Evolutionary conservation across 2,888 invertebrate species (phyloP).

Genomic region (Archaeoteleia sp.): DNA sequence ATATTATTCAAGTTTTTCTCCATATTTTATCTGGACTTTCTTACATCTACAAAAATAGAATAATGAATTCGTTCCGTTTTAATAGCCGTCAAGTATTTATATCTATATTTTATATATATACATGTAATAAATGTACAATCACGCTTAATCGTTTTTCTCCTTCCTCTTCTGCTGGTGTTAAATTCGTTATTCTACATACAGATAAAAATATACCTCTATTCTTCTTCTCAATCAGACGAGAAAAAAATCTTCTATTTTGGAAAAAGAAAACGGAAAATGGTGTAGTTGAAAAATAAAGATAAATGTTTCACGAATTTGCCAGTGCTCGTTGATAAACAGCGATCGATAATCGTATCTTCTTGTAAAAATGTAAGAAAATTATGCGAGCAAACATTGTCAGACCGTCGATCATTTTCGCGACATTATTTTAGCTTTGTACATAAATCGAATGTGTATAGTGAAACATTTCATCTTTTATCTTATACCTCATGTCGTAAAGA

Average conservation of each 20-base stretch:
- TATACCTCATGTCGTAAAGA: slow-evolving; percentile 29
- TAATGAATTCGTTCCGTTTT: slow-evolving; percentile 7
- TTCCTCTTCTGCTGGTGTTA: slow-evolving; percentile 39
- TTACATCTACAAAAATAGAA: slow-evolving; percentile 15
- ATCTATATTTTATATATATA: slow-evolving; percentile 42
- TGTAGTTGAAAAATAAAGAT: slow-evolving; percentile 50
- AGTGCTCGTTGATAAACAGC: slow-evolving; percentile 50
- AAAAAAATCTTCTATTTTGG: slow-evolving; percentile 51
- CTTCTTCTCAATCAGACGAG: slow-evolving; percentile 43
- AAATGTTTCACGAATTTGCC: slow-evolving; percentile 49
- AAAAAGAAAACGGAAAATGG: slow-evolving; percentile 38
- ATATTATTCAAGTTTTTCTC: no score
- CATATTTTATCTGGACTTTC: slow-evolving; percentile 5
- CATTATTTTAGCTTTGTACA: slow-evolving; percentile 51
- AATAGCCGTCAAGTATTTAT: slow-evolving; percentile 27
- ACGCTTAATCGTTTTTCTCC: slow-evolving; percentile 43
- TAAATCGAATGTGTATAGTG: slow-evolving; percentile 40
- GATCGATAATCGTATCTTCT: slow-evolving; percentile 53
- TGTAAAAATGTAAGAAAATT: slow-evolving; percentile 54
- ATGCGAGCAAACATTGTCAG: slow-evolving; percentile 44
- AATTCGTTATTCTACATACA: slow-evolving; percentile 44
- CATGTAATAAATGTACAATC: slow-evolving; percentile 39
- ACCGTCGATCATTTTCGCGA: slow-evolving; percentile 39
- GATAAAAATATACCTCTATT: slow-evolving; percentile 52
- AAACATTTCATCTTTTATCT: slow-evolving; percentile 24